Conservation (phyloP, 2,113 vertebrate genomes). For the Cairina moschata region DNA sequence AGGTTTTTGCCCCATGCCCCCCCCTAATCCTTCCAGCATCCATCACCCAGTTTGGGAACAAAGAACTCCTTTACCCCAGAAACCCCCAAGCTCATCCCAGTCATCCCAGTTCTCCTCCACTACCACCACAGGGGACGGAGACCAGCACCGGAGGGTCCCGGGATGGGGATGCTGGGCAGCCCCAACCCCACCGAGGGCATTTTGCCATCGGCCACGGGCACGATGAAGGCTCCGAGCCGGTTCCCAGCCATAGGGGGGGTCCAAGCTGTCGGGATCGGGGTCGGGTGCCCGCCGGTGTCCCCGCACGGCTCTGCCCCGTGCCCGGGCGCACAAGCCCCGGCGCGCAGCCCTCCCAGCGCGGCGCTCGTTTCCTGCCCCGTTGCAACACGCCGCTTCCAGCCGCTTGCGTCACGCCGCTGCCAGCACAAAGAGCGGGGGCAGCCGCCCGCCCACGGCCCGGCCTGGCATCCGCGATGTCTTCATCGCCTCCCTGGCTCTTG, state of each 20-base stretch:
- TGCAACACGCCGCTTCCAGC: neutral
- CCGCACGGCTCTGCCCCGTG: neutral
- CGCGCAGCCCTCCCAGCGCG: neutral
- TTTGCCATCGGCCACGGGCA: rapidly evolving
- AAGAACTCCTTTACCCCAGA: too few relatives aligned
- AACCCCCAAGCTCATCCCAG: neutral
- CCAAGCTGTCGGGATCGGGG: neutral
- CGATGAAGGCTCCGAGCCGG: neutral
- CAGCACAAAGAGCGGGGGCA: neutral
- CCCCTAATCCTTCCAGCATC: neutral
- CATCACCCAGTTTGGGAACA: rapidly evolving
- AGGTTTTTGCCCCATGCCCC: neutral
- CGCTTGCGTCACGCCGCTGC: neutral
- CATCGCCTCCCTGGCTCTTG: conserved; percentile 62
- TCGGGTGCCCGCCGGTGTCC: rapidly evolving
- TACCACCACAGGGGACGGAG: rapidly evolving
- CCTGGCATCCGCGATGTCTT: conserved; percentile 5
- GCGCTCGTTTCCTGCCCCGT: neutral
- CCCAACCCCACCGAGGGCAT: neutral
- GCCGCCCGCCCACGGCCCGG: neutral
- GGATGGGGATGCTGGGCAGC: neutral
- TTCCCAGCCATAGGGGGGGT: neutral
- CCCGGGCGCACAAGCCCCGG: neutral
- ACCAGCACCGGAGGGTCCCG: rapidly evolving
- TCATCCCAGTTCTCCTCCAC: neutral